phyloP scores from a whole-genome alignment of 2,888 invertebrate species.

The Eupithecia dodoneata region DNA sequence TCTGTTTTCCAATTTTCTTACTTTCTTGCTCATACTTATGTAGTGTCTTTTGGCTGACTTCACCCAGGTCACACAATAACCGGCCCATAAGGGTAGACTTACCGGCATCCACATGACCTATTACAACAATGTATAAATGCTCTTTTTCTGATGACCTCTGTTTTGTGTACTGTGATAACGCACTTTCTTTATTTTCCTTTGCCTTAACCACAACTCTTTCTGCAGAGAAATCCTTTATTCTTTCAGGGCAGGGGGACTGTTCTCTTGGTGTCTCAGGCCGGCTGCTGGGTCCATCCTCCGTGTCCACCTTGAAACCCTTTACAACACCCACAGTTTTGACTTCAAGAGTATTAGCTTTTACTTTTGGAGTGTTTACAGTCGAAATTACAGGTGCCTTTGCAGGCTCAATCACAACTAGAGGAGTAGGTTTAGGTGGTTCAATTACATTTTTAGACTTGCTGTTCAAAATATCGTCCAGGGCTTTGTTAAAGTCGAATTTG shows the following conservation, averaged over 20 bases:
- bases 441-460: constrained; percentile 58
- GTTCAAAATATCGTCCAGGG: constrained; percentile 89
- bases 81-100: constrained; percentile 99
- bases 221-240: constrained; percentile 66
- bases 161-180: constrained; percentile 86
- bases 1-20: constrained; percentile 98
- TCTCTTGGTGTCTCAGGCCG: constrained; percentile 85
- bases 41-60: constrained; percentile 93
- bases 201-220: constrained; percentile 78
- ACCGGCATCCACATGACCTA: constrained; percentile 99
- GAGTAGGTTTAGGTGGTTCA: constrained; percentile 53
- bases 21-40: constrained; percentile 99
- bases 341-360: constrained; percentile 76
- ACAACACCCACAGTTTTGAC: constrained; percentile 69
- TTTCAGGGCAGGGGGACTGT: constrained; percentile 88
- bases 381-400: constrained; percentile 62
- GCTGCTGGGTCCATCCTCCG: constrained; percentile 59
- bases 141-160: constrained; percentile 93
- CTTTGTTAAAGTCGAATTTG: constrained; percentile 89
- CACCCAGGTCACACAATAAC: constrained; percentile 93
- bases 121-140: constrained; percentile 95
- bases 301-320: constrained; percentile 85
- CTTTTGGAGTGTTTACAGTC: constrained; percentile 63
- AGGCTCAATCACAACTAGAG: constrained; percentile 58
- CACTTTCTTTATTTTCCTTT: constrained; percentile 84